phyloP scores from a whole-genome alignment of 2,113 vertebrate genomes.

The Ploceus nigricollis region DNA sequence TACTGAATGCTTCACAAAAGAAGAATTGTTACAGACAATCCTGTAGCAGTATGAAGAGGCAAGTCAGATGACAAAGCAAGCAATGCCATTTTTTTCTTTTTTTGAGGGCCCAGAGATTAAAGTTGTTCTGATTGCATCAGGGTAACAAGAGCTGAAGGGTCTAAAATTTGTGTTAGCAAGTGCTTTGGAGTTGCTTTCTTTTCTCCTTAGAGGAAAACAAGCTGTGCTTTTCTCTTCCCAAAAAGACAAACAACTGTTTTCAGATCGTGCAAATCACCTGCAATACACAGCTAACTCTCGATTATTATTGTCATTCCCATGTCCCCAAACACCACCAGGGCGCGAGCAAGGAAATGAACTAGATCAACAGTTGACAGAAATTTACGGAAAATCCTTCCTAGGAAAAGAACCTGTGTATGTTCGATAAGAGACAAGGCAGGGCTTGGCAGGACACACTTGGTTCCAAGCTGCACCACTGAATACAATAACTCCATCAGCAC shows the following conservation, averaged over 20 bases:
- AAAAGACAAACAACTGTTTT: not conserved
- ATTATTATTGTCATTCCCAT: not conserved
- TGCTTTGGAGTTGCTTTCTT: not conserved
- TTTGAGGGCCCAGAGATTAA: not conserved
- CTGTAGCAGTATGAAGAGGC: not conserved
- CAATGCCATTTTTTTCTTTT: not conserved
- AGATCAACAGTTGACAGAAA: not conserved
- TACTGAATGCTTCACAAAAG: not conserved
- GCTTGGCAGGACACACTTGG: not conserved
- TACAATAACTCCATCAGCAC: not conserved
- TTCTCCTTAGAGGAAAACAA: not conserved
- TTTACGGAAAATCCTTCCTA: not conserved
- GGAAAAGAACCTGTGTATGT: not conserved
- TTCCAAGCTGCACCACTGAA: not conserved
- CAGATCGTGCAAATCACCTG: not conserved
- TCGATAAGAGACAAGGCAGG: not conserved
- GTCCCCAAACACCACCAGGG: not conserved
- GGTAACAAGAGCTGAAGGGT: not conserved
- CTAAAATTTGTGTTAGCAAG: not conserved
- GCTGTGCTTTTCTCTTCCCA: not conserved
- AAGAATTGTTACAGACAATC: not conserved
- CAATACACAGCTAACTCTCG: not conserved
- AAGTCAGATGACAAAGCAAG: not conserved
- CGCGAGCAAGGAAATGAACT: not conserved
- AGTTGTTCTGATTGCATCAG: not conserved